A percentile compares a stretch with the other conserved stretches of the same genome.
Conservation (phyloP, 2,888 invertebrate species). For the Julus scanicus region DNA sequence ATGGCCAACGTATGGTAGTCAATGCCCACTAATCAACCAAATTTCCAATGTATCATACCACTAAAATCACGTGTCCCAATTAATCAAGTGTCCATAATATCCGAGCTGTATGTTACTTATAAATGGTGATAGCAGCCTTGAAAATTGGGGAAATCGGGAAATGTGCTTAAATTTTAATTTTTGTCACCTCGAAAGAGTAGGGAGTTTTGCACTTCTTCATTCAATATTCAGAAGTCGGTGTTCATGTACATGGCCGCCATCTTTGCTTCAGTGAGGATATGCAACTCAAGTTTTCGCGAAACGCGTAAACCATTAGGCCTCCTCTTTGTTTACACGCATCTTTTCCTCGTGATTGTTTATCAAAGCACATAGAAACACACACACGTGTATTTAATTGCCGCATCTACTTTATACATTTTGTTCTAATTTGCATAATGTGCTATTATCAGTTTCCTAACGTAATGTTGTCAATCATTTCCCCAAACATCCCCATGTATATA, state of each 20-base stretch:
- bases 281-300: neutral
- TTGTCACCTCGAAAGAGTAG: too few species aligned
- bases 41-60: too few species aligned
- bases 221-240: too few species aligned
- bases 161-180: too few species aligned
- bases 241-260: neutral
- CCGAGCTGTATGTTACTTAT: too few species aligned
- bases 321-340: neutral
- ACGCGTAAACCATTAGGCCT: neutral
- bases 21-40: too few species aligned
- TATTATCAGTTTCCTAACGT: constrained; percentile 49
- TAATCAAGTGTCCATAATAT: too few species aligned
- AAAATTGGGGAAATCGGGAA: too few species aligned
- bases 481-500: neutral
- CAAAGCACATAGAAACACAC: neutral
- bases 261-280: neutral
- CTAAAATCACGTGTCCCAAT: too few species aligned
- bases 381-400: constrained; percentile 38
- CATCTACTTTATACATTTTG: constrained; percentile 51
- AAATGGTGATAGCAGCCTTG: too few species aligned
- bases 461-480: constrained; percentile 46
- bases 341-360: neutral
- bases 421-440: constrained; percentile 53
- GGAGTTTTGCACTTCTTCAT: too few species aligned
- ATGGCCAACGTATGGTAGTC: too few species aligned